Conservation (phyloP, 1,140 invertebrate genomes). For the Mylabris phalerata region DNA sequence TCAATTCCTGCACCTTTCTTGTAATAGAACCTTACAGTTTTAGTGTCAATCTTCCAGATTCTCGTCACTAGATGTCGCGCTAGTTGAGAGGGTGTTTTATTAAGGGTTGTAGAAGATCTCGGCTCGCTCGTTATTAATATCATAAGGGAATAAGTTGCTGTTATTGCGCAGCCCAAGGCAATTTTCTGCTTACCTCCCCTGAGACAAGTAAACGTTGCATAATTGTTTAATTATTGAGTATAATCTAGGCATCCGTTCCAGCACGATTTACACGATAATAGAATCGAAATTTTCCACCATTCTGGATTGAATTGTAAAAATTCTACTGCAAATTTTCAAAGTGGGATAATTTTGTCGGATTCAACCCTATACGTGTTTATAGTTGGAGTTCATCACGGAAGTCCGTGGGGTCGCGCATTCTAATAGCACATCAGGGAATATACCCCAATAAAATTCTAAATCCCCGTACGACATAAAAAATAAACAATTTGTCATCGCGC, state of each 20-base stretch:
- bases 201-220: slow-evolving; percentile 40
- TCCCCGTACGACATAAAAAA: slow-evolving; percentile 13
- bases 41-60: too few relatives aligned
- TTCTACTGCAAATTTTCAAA: too few relatives aligned
- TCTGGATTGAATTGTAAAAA: not conserved
- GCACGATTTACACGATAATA: slow-evolving; percentile 15
- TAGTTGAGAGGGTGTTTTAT: too few relatives aligned
- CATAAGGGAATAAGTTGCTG: slow-evolving; percentile 42
- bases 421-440: slow-evolving; percentile 17
- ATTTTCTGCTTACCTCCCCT: slow-evolving; percentile 36
- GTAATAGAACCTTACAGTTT: too few relatives aligned
- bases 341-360: too few relatives aligned
- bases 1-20: not conserved
- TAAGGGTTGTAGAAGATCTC: not conserved
- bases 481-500: slow-evolving; percentile 14
- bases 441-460: slow-evolving; percentile 15
- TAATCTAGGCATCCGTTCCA: slow-evolving; percentile 34
- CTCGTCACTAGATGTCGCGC: too few relatives aligned
- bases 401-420: slow-evolving; percentile 6
- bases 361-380: slow-evolving; percentile 1
- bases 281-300: slow-evolving; percentile 15
- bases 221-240: slow-evolving; percentile 44
- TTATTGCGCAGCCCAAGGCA: slow-evolving; percentile 40
- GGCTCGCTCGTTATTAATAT: slow-evolving; percentile 39
- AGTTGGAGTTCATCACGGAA: slow-evolving; percentile 4